Base-by-base conservation (phyloP, 2,113 vertebrate species). In the Lepisosteus oculatus region DNA sequence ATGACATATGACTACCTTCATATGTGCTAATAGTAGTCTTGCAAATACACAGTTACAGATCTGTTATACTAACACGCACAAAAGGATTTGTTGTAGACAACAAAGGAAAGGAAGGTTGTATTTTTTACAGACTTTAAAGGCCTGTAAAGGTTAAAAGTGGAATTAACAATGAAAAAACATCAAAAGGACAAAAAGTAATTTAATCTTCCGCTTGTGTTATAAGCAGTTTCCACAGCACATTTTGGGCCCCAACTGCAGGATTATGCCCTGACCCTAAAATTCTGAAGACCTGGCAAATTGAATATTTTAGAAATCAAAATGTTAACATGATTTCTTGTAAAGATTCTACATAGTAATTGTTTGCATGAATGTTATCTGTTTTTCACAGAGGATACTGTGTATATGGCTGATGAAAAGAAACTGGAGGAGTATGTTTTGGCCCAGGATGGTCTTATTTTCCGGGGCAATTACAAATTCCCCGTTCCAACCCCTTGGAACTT, bases 401-500 rank as follows among this genome's bases (percentile, higher is more conserved):
- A 93, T 72, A 81, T 98, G 86, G 87, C 92, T 0, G 83, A 85
- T 0, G 85, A 96, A 15, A 74, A 86, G 0, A 83, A 87, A 63
- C 82, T 93, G 51, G 44, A 0, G 0, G 97, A 99, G 75, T 99
- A 97, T 0, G 84, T 99, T 41, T 82, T 98, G 65, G 81, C 90
- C 29, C 96, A 98, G 84, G 85, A 96, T 61, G 97, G 97, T 0
- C 87, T 95, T 56, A 93, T 98, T 85, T 99, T 86, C 83, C 89
- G 90, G 71, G 96, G 96, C 2, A 78, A 79, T 1, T 6, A 66
- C 0, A 80, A 89, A 59, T 83, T 86, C 81, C 92, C 92, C 13
- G 71, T 78, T 3, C 9, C 77, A 2, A 73, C 65, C 11, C 87
- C 95, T 2, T 98, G 96, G 97, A 93, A 95, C 75, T 99, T 94